These are phyloP conservation scores for Lagorchestes hirsutus DNA, from an alignment of 2,797 vertebrate genomes.

Conservation along the genomic window DNA sequence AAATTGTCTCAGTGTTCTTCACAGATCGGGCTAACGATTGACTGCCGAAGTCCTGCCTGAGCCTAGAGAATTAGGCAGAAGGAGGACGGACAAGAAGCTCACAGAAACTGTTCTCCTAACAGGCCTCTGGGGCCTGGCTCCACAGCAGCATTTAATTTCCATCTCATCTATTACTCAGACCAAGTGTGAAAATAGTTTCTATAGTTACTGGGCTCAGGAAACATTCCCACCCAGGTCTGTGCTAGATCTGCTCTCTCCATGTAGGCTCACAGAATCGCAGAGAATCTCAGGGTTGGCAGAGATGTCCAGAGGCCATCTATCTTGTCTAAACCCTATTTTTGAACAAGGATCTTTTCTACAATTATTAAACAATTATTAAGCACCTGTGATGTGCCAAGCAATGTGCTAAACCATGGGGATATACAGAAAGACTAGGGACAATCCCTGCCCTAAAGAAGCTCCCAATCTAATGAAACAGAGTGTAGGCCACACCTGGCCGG, in stretches of 20 bases:
- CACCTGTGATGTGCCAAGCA: not conserved
- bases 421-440: not conserved
- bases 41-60: not conserved
- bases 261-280: not conserved
- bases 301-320: not conserved
- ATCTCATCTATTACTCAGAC: conserved; percentile 68
- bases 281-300: not conserved
- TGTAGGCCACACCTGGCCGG: not conserved
- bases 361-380: not conserved
- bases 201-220: conserved; percentile 61
- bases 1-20: not conserved
- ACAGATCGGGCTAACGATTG: not conserved
- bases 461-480: not conserved
- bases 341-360: not conserved
- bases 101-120: not conserved
- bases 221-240: not conserved
- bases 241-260: not conserved
- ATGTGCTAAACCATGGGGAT: not conserved
- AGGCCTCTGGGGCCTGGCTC: conserved; percentile 25
- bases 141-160: conserved; percentile 46
- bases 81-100: not conserved
- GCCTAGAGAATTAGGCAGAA: not conserved
- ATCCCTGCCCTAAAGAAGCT: too few species aligned
- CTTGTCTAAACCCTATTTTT: not conserved
- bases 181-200: conserved; percentile 69